Evolutionary conservation across 2,888 invertebrate genomes (phyloP), one percentile per base, ranked within the genome.

Genomic region (Thymelicus acteon): DNA sequence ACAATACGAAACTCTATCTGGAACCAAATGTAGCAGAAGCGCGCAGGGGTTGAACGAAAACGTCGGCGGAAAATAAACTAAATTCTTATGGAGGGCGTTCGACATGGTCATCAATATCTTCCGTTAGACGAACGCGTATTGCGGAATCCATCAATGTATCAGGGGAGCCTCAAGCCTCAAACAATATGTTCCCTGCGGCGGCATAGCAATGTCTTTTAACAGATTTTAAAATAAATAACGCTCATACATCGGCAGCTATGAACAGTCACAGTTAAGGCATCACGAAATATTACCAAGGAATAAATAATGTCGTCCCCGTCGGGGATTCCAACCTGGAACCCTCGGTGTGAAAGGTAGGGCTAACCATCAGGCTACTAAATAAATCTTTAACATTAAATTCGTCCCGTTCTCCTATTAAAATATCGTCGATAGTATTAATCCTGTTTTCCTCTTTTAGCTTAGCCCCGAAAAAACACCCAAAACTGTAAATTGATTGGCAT

Each of bases 131-230:
- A 77, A 69, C 79, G 70, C 79, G 79, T 85, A 83, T 84, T 83
- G 85, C 84, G 80, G 81, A 80, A 87, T 87, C 83, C 83, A 85
- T 88, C 85, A 85, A 82, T 80, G 81, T 80, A 79, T 78, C 77
- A 72, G 71, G 75, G 75, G 75, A 77, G 77, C 49, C 49, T 52
- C 44, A 44, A 44, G 44, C 44, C 10, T 44, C 49, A 52, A 49
- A 15, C 15, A 15, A 52, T 19, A 15, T 47, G 13, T 19, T 49
- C 49, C 49, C 49, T 19, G 74, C 73, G 75, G 44, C 19, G 1
- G 6, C 19, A 44, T 44, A 19, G 60, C 24, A 19, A 44, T n/a
- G 0, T 6, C 24, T 24, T 52, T 7, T 19, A 15, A 19, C 19
- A 52, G 15, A 52, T 19, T 52, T 52, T 52, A n/a, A 19, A 15